Base-by-base conservation (phyloP, 92 coral and sea anemone genomes). In the Phenganax marumi region DNA sequence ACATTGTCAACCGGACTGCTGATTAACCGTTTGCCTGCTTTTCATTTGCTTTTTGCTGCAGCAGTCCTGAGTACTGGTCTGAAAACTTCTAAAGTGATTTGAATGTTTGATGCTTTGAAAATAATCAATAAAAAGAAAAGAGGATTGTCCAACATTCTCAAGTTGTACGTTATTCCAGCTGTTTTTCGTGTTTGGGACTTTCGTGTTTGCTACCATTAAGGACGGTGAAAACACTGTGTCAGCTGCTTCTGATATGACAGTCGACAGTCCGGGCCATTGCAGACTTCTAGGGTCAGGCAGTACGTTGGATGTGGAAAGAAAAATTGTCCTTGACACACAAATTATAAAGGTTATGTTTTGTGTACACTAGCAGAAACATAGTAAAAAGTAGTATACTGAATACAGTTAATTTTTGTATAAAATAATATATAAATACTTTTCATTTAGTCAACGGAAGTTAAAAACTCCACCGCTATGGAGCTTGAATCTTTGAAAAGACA, bases 1-100 rank as follows among this genome's bases (percentile, higher is more conserved):
- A 54, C 77, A 63, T 83, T 81, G 86, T 83, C 86, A 71, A 83
- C 86, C 3, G 86, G 86, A 48, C 86, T 81, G 49, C 73, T 76
- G 51, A 25, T 73, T 73, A 82, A 82, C 85, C 68, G 81, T 70
- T 58, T 83, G 77, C 86, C 86, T 52, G 72, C 73, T 54, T 83
- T 83, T 68, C 80, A 82, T 53, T 82, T 82, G 66, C 86, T 83
- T 54, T 79, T 83, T 17, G 86, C 86, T 70, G 46, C 82, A 71
- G 81, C 82, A 72, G 50, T 83, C 21, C 43, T 73, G 73, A 70
- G 65, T 46, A 85, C 70, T 21, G 88, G 88, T 39, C 11, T 85
- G 78, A 84, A 85, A 68, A 52, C 83, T 7, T 18, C 76, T 56
- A 85, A 77, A 85, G 84, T 68, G 60, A 70, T 85, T 26, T 54